Base-by-base conservation (phyloP, 2,797 vertebrate genomes). In the Hephaestus fuliginosus region DNA sequence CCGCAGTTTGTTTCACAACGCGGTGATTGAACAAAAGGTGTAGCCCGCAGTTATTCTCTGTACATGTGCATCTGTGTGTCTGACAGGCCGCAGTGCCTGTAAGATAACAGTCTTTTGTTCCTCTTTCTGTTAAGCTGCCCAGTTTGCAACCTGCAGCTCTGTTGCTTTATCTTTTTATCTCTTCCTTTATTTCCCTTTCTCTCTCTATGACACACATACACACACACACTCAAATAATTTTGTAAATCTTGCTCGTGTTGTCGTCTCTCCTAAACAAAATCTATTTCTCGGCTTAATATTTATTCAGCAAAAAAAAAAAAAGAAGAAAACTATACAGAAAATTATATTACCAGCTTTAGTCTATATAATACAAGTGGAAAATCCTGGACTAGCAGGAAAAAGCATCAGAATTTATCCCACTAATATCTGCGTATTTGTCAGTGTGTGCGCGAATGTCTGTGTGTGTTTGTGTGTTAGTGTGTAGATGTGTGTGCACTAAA, bases 111-210 rank as follows among this genome's bases (percentile, higher is more conserved):
- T 67, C 64, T 81, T 83, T 89, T 88, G 77, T 89, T 86, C 78
- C 70, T 81, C 58, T 57, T 72, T 90, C 67, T 87, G 86, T 90
- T 86, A 69, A 67, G 83, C 78, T 87, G 86, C 87, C 86, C 83
- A 84, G 82, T 91, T 90, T 85, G 58, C 81, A 90, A 91, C 92
- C 88, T 83, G 88, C 83, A 89, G 89, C 82, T 82, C 71, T 83
- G 64, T 76, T 86, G 67, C 74, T 87, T 84, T 83, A 81, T 85
- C 82, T 80, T 74, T 74, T 85, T 13, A 76, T 87, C 74, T 69
- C 52, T 44, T 36, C 25, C 58, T 84, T 80, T 89, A 56, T 74
- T 70, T 84, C 55, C 48, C 73, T 74, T 33, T 56, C 13, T 70
- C n/a, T 79, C 51, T 51, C 12, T 53, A 65, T 36, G 30, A 58